A percentile compares a stretch with the other conserved stretches of the same genome.
These are phyloP conservation scores for Hirtodrosophila trivittata DNA, from an alignment of 2,888 invertebrate genomes.

Conservation along the genomic window DNA sequence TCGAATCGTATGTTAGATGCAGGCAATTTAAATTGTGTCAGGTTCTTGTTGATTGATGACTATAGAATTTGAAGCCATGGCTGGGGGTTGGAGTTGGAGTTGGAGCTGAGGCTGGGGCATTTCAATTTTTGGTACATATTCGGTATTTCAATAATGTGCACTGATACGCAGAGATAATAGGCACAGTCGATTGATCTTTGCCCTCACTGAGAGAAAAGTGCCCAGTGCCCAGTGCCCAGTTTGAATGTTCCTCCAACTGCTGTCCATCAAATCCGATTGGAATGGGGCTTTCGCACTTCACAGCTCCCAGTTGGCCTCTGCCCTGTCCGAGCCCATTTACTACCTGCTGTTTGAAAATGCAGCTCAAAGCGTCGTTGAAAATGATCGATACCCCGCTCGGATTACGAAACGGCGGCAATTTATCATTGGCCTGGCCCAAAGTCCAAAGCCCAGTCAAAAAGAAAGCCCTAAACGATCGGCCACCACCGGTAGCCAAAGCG, in stretches of 20 bases:
- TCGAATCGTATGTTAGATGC: conserved; percentile 48
- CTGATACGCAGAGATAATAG: conserved; percentile 31
- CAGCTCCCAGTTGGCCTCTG: conserved; percentile 1
- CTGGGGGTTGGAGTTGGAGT: conserved; percentile 15
- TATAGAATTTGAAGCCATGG: conserved; percentile 38
- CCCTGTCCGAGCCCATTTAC: conserved; percentile 45
- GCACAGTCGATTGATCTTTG: conserved; percentile 64
- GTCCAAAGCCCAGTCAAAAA: conserved; percentile 41
- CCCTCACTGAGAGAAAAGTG: conserved; percentile 35
- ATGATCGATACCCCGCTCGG: conserved; percentile 66
- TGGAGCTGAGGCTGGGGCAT: no score
- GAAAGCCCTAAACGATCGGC: conserved; percentile 50
- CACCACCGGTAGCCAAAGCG: conserved; percentile 64
- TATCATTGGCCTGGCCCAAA: conserved; percentile 57
- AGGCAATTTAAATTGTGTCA: conserved; percentile 73
- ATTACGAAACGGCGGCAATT: conserved; percentile 69
- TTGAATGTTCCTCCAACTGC: conserved; percentile 23
- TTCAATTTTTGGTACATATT: no score
- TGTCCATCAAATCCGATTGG: conserved; percentile 59
- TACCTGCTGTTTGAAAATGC: conserved; percentile 71
- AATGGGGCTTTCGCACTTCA: conserved; percentile 46
- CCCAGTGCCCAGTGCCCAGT: no score
- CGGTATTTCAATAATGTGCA: conserved; percentile 35
- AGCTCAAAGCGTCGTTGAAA: conserved; percentile 62
- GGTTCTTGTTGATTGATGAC: conserved; percentile 74